Evolutionary conservation across 2,888 invertebrate species (phyloP).

Genomic region (Drosophila picticornis): DNA sequence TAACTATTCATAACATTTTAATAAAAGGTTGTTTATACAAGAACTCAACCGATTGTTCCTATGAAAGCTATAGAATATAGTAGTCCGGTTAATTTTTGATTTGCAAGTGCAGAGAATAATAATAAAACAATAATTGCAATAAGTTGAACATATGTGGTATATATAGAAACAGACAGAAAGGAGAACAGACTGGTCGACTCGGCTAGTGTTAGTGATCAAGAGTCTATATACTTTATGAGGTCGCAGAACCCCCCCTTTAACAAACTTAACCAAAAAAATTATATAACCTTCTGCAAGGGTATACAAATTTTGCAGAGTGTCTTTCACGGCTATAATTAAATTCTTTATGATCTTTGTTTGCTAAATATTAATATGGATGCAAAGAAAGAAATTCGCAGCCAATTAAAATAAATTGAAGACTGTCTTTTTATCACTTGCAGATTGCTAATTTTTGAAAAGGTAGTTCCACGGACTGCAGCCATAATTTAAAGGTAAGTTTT

Average conservation of each 20-base stretch:
- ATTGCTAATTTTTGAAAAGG: slow-evolving; percentile 19
- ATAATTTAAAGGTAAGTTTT: slow-evolving; percentile 30
- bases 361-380: neutral
- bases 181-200: neutral
- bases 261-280: neutral
- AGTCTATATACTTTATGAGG: neutral
- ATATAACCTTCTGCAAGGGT: neutral
- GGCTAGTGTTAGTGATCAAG: neutral
- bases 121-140: no score
- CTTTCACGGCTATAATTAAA: no score
- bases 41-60: no score
- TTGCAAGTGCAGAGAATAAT: neutral
- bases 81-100: neutral
- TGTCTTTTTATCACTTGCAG: slow-evolving; percentile 25
- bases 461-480: slow-evolving; percentile 14
- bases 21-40: neutral
- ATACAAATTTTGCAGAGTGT: neutral
- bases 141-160: neutral
- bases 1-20: no score
- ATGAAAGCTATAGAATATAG: neutral
- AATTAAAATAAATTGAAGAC: neutral
- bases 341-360: neutral
- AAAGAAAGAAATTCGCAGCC: neutral
- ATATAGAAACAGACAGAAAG: neutral
- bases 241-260: neutral